Conservation (phyloP, 2,888 invertebrate genomes). For the Colostygia pectinataria region DNA sequence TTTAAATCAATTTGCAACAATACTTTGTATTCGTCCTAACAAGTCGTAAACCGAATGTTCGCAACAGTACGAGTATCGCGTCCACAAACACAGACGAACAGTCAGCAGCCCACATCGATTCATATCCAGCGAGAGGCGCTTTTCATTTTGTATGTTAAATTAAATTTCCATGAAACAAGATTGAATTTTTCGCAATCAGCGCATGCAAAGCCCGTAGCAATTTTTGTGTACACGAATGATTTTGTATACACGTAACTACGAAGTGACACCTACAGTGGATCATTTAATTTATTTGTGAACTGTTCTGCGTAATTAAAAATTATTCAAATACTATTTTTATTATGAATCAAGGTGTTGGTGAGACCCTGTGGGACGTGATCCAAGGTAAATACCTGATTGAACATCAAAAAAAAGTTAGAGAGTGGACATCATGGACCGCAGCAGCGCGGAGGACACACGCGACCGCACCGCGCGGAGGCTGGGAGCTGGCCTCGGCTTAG, state of each 20-base stretch:
- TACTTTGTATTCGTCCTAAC: neutral
- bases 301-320: no score
- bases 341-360: no score
- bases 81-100: constrained; percentile 79
- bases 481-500: constrained; percentile 74
- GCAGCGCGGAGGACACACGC: constrained; percentile 35
- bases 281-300: no score
- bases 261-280: no score
- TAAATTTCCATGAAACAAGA: constrained; percentile 83
- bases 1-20: neutral
- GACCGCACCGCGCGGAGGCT: constrained; percentile 53
- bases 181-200: constrained; percentile 83
- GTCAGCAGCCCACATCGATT: constrained; percentile 74
- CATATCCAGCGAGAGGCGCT: constrained; percentile 76
- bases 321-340: no score
- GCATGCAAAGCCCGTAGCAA: constrained; percentile 58
- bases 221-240: constrained; percentile 43
- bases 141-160: constrained; percentile 83
- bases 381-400: no score
- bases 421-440: constrained; percentile 45
- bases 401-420: constrained; percentile 35
- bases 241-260: constrained; percentile 30
- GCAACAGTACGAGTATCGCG: constrained; percentile 32
- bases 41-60: constrained; percentile 6
- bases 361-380: no score